These are phyloP conservation scores for Macrotrachela quadricornifera DNA, from an alignment of 1,140 invertebrate species.

Conservation along the genomic window DNA sequence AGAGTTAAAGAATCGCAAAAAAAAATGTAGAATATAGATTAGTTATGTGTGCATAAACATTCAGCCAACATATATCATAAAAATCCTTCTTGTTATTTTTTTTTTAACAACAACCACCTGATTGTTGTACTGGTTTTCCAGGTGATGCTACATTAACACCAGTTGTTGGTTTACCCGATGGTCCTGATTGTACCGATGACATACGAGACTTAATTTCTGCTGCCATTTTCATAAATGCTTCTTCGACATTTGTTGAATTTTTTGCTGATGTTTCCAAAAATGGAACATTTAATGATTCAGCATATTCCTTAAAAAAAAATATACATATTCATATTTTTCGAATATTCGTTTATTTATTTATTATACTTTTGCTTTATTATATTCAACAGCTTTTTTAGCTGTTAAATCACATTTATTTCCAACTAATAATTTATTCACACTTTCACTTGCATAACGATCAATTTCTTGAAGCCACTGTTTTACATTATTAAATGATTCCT, in stretches of 20 bases:
- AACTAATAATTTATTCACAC: slow-evolving; percentile 97
- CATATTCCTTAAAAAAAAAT: slow-evolving; percentile 46
- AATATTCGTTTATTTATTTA: slow-evolving; percentile 30
- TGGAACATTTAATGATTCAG: slow-evolving; percentile 79
- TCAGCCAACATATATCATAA: too few species aligned
- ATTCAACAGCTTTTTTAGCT: slow-evolving; percentile 48
- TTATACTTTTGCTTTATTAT: slow-evolving; percentile 57
- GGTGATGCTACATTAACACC: slow-evolving; percentile 5
- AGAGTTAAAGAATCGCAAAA: too few species aligned
- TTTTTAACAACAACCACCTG: not conserved
- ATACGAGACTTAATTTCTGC: slow-evolving; percentile 20
- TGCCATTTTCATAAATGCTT: slow-evolving; percentile 33
- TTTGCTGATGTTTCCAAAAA: slow-evolving; percentile 33
- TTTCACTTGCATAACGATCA: slow-evolving; percentile 67
- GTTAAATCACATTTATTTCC: slow-evolving; percentile 88
- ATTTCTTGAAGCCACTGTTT: slow-evolving; percentile 33
- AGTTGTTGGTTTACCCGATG: not conserved
- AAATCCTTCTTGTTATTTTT: too few species aligned
- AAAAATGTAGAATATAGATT: too few species aligned
- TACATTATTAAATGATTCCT: slow-evolving; percentile 32
- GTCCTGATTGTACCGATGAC: slow-evolving; percentile 1
- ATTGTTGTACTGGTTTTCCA: not conserved
- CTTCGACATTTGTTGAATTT: slow-evolving; percentile 32
- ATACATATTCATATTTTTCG: too few species aligned
- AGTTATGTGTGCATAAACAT: too few species aligned